Evolutionary conservation across 1,140 invertebrate species (phyloP).

Genomic region (Callitettix versicolor): DNA sequence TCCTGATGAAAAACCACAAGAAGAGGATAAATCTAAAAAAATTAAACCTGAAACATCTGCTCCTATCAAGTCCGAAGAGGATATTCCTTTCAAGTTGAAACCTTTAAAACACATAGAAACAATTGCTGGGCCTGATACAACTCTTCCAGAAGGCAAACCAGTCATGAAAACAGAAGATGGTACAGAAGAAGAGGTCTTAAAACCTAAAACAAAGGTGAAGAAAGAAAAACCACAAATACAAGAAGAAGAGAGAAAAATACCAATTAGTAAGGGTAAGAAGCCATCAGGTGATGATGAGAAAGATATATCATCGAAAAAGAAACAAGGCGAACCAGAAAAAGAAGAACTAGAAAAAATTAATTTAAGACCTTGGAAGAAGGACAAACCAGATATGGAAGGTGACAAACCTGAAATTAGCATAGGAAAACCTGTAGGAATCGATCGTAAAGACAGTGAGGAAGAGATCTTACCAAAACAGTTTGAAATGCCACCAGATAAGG

Average conservation of each 20-base stretch:
- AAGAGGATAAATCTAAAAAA: conserved; percentile 26
- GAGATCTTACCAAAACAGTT: conserved; percentile 14
- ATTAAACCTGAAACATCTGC: conserved; percentile 27
- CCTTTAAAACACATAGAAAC: conserved; percentile 24
- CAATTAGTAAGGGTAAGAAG: conserved; percentile 30
- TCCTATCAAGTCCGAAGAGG: conserved; percentile 24
- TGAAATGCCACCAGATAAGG: conserved; percentile 12
- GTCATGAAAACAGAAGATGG: conserved; percentile 16
- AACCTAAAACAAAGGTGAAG: conserved; percentile 9
- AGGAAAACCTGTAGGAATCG: conserved; percentile 20
- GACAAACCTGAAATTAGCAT: conserved; percentile 4
- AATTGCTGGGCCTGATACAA: conserved; percentile 20
- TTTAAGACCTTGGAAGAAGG: conserved; percentile 23
- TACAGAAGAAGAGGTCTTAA: too few relatives aligned
- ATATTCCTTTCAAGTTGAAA: conserved; percentile 22
- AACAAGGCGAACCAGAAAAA: conserved; percentile 31
- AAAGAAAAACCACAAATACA: conserved; percentile 18
- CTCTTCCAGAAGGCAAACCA: conserved; percentile 21
- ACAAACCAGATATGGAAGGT: conserved; percentile 13
- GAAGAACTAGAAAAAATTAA: conserved; percentile 25
- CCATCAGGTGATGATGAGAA: conserved; percentile 29
- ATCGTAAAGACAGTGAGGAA: conserved; percentile 19
- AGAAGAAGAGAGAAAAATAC: conserved; percentile 34
- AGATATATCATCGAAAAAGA: conserved; percentile 35
- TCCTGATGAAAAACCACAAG: conserved; percentile 17